These are phyloP conservation scores for Cinclus cinclus DNA, from an alignment of 2,113 vertebrate species.

Conservation along the genomic window DNA sequence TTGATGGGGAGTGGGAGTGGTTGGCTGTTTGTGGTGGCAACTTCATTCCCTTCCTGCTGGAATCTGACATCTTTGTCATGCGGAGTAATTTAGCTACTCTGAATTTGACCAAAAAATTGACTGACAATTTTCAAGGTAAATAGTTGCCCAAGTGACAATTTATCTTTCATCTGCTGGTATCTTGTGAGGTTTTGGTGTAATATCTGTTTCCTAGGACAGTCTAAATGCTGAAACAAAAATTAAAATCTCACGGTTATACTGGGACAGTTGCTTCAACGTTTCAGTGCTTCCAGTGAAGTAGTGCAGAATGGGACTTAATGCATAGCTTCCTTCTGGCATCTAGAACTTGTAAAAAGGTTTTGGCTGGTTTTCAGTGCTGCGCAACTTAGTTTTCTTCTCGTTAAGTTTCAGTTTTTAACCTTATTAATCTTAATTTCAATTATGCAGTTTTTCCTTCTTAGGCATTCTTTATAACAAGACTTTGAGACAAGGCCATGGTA, in stretches of 20 bases:
- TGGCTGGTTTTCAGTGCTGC: not conserved
- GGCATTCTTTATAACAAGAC: not conserved
- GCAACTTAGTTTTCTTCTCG: not conserved
- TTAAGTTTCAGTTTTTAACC: not conserved
- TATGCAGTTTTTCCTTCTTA: not conserved
- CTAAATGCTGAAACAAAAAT: not conserved
- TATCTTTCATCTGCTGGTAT: not conserved
- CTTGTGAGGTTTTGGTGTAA: not conserved
- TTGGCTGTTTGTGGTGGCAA: not conserved
- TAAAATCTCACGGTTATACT: not conserved
- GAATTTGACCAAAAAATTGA: not conserved
- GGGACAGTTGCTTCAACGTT: not conserved
- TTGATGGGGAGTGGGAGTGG: not conserved
- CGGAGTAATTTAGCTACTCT: not conserved
- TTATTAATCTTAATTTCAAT: not conserved
- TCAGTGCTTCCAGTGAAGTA: not conserved
- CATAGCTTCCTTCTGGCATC: not conserved
- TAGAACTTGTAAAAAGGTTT: not conserved
- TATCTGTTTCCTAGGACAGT: not conserved
- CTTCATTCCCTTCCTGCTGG: not conserved
- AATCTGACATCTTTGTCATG: not conserved
- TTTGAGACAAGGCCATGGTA: not conserved
- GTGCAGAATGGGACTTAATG: not conserved
- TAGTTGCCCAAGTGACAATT: not conserved
- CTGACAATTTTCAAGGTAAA: not conserved